phyloP scores from a whole-genome alignment of 1,140 invertebrate species.

The Scaptomyza hsui region DNA sequence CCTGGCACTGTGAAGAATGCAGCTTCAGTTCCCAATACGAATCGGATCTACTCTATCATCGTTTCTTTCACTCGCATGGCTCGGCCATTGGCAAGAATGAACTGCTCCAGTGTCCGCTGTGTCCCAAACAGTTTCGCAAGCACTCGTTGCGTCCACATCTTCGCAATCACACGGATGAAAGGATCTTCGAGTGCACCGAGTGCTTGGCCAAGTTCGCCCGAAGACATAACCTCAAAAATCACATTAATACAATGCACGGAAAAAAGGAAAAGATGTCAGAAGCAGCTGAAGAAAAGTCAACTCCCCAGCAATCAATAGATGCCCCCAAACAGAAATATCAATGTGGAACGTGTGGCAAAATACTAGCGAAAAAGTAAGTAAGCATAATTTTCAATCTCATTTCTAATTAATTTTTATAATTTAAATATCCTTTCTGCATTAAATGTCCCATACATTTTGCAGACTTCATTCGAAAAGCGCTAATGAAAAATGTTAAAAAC shows the following conservation, averaged over 20 bases:
- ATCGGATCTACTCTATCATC: slow-evolving; percentile 75
- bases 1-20: slow-evolving; percentile 66
- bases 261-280: neutral
- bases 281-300: neutral
- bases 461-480: neutral
- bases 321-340: slow-evolving; percentile 69
- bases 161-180: slow-evolving; percentile 90
- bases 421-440: neutral
- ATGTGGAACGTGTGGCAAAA: slow-evolving; percentile 87
- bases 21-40: slow-evolving; percentile 65
- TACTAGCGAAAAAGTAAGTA: slow-evolving; percentile 88
- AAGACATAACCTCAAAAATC: slow-evolving; percentile 86
- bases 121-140: slow-evolving; percentile 89
- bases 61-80: slow-evolving; percentile 72
- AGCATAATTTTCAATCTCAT: neutral
- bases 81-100: slow-evolving; percentile 75
- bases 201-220: slow-evolving; percentile 88
- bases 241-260: slow-evolving; percentile 85
- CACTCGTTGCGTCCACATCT: slow-evolving; percentile 88
- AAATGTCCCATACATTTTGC: no score
- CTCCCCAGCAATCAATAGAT: neutral
- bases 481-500: slow-evolving; percentile 28
- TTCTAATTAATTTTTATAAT: neutral
- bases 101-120: slow-evolving; percentile 87
- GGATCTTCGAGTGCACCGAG: slow-evolving; percentile 87